These are phyloP conservation scores for Ophion costatus DNA, from an alignment of 2,888 invertebrate species.

Conservation along the genomic window DNA sequence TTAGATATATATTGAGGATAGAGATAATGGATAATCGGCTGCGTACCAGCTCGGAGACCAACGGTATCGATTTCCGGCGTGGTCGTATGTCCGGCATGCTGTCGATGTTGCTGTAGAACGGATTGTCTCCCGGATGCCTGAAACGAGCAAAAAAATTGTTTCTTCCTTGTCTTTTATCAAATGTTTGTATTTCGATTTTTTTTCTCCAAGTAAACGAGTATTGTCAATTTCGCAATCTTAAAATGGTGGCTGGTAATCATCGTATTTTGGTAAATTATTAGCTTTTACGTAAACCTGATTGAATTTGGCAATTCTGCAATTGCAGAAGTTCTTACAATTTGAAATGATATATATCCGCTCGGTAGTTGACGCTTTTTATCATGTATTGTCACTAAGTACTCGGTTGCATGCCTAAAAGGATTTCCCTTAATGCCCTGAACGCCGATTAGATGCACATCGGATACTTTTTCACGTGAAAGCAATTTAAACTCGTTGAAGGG, in stretches of 20 bases:
- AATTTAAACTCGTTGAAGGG: slow-evolving; percentile 25
- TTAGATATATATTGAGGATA: slow-evolving; percentile 49
- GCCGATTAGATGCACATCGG: slow-evolving; percentile 54
- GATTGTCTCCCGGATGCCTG: slow-evolving; percentile 97
- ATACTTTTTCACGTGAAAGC: slow-evolving; percentile 27
- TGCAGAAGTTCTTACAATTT: not conserved
- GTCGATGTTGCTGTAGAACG: slow-evolving; percentile 99
- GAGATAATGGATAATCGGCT: slow-evolving; percentile 78
- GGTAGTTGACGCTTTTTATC: not conserved
- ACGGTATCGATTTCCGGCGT: slow-evolving; percentile 97
- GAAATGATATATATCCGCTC: not conserved
- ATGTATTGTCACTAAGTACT: slow-evolving; percentile 2
- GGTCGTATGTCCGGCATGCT: slow-evolving; percentile 99
- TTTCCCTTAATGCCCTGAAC: slow-evolving; percentile 41
- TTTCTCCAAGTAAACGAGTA: not conserved
- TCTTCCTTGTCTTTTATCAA: not conserved
- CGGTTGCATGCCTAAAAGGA: slow-evolving; percentile 13
- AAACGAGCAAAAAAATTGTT: slow-evolving; percentile 75
- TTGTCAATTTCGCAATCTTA: not conserved
- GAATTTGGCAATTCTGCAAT: not conserved
- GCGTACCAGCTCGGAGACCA: slow-evolving; percentile 99
- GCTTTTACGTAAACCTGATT: no score
- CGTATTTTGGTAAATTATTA: no score
- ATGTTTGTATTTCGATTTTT: not conserved
- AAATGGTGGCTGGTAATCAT: not conserved